Evolutionary conservation across 2,888 invertebrate genomes (phyloP), one percentile per base, ranked within the genome.

Genomic region (Lumbricus terrestris): DNA sequence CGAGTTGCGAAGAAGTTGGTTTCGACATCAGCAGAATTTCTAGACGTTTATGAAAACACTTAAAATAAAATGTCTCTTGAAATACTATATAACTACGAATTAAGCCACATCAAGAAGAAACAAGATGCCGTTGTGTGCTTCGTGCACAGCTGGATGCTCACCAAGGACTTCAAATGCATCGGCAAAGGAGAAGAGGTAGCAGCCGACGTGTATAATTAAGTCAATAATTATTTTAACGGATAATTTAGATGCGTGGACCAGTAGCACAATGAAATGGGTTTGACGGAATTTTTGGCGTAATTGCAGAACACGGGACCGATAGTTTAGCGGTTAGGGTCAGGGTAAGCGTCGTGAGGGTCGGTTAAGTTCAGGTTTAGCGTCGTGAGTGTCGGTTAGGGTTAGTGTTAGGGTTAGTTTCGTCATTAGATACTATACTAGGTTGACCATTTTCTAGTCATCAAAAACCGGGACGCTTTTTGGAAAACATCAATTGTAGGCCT

Each of bases 101-200:
- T 35, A 85, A 37, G 34, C 35, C 34, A 85, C 35, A 34, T 85
- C 35, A 85, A 37, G 85, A 85, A 37, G 35, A 37, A 47, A 89
- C 29, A 89, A 47, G 89, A 89, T 42, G 69, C 89, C 33, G 8
- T 89, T 37, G 69, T 89, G n/a, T 89, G 89, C 37, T 42, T 33
- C 33, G 29, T 89, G 33, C 89, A 89, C 89, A 35, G 54, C 6
- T 54, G 47, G 34, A 35, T 89, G 18, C 29, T 89, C 37, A 34
- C 4, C 34, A 54, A 34, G 20, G 89, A 42, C 13, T 54, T 89
- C 34, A 89, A 89, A 69, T 89, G 89, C 85, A 37, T 85, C 85
- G 85, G 85, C 34, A 34, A 85, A 34, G 85, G 85, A 85, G 85
- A 85, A 34, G 35, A 85, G 85, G 85, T 85, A n/a, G 20, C 69